phyloP scores from a whole-genome alignment of 2,888 invertebrate genomes.

The Conchocele bisecta region DNA sequence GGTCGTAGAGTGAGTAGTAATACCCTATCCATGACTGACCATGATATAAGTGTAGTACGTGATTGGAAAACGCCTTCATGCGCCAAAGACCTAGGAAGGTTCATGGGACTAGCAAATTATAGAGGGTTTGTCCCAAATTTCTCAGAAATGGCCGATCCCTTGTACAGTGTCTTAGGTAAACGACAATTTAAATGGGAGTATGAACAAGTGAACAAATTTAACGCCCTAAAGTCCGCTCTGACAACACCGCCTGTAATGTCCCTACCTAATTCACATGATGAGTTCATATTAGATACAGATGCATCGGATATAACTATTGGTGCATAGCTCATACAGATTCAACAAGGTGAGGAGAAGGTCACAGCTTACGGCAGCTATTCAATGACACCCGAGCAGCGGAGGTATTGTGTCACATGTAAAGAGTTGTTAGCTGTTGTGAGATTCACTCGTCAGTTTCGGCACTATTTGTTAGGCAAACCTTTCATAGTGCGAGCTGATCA shows the following conservation, averaged over 20 bases:
- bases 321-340: conserved; percentile 48
- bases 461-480: conserved; percentile 22
- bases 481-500: conserved; percentile 19
- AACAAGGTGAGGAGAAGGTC: conserved; percentile 43
- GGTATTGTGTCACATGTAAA: conserved; percentile 45
- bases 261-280: conserved; percentile 24
- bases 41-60: not conserved
- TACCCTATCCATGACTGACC: too few relatives aligned
- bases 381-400: conserved; percentile 30
- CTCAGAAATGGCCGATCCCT: conserved; percentile 12
- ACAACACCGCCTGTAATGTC: conserved; percentile 31
- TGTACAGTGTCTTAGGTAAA: conserved; percentile 32
- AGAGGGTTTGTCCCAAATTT: conserved; percentile 26
- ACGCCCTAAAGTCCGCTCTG: conserved; percentile 14
- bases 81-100: conserved; percentile 32
- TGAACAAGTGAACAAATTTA: conserved; percentile 4
- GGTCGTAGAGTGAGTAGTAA: too few relatives aligned
- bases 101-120: conserved; percentile 45
- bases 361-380: too few relatives aligned
- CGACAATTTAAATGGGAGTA: conserved; percentile 20
- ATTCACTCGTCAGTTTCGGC: conserved; percentile 42
- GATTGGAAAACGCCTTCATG: not conserved
- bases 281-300: conserved; percentile 33
- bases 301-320: too few relatives aligned
- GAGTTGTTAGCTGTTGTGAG: conserved; percentile 41